Conservation (phyloP, 2,888 invertebrate genomes). For the Crepidodera aurea region DNA sequence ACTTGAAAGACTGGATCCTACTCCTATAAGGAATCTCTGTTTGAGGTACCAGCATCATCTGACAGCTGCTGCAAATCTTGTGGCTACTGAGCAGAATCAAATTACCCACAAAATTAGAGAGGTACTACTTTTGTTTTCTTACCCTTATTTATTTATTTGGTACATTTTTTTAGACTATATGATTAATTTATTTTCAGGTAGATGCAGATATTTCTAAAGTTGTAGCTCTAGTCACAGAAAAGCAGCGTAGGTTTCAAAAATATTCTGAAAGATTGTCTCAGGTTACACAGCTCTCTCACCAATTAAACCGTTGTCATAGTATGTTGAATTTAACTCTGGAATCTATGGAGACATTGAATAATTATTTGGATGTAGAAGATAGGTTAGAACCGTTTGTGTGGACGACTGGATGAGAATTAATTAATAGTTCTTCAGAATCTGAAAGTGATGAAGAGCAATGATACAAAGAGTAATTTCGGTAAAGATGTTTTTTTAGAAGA, state of each 20-base stretch:
- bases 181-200: conserved; percentile 62
- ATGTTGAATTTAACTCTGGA: conserved; percentile 85
- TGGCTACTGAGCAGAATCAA: conserved; percentile 81
- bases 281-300: conserved; percentile 83
- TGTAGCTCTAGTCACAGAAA: conserved; percentile 75
- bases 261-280: conserved; percentile 86
- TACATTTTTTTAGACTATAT: no score
- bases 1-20: conserved; percentile 75
- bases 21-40: conserved; percentile 76
- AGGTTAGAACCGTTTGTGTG: conserved; percentile 89
- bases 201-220: conserved; percentile 78
- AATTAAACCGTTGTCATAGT: conserved; percentile 82
- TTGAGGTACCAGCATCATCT: conserved; percentile 85
- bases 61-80: conserved; percentile 80
- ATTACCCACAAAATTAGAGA: conserved; percentile 80
- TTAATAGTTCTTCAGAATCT: not conserved
- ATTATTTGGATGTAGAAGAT: conserved; percentile 80
- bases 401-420: conserved; percentile 71
- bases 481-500: no score
- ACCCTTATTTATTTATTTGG: no score
- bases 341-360: conserved; percentile 85
- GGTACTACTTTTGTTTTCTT: no score
- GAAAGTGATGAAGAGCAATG: not conserved
- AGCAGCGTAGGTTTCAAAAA: conserved; percentile 84
- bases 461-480: no score